Evolutionary conservation across 2,113 vertebrate species (phyloP).

Genomic region (Erythrocercus mccallii): DNA sequence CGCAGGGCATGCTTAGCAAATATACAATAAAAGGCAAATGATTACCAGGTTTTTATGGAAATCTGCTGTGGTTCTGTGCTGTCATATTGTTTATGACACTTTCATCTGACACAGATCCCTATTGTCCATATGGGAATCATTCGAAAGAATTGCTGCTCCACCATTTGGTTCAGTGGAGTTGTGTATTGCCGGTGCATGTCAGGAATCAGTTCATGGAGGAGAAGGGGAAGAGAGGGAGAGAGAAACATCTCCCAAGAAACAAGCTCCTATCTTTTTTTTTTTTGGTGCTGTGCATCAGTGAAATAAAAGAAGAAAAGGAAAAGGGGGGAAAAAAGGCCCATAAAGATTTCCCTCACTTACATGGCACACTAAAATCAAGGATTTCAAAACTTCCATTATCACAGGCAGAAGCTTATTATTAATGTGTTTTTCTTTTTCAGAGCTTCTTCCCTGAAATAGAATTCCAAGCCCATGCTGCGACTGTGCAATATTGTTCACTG

Average conservation of each 20-base stretch:
- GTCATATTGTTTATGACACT: neutral
- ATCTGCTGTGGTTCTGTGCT: neutral
- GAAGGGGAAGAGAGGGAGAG: neutral
- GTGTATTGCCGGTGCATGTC: neutral
- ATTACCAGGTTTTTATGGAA: neutral
- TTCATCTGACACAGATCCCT: neutral
- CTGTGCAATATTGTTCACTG: slow-evolving; percentile 69
- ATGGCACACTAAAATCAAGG: neutral
- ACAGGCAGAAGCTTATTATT: slow-evolving; percentile 62
- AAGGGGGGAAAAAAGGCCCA: accelerated
- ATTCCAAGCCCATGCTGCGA: slow-evolving; percentile 69
- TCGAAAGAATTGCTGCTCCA: neutral
- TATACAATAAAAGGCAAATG: neutral
- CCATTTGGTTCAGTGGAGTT: neutral
- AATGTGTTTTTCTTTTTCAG: slow-evolving; percentile 61
- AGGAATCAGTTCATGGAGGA: neutral
- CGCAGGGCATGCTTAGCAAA: neutral
- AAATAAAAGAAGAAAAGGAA: neutral
- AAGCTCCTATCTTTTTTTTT: neutral
- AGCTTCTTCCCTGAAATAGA: slow-evolving; percentile 56
- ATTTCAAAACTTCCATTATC: slow-evolving; percentile 53
- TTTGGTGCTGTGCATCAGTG: neutral
- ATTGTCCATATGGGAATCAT: neutral
- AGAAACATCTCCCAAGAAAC: neutral
- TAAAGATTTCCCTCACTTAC: neutral